phyloP scores from a whole-genome alignment of 2,888 invertebrate species.

The Lepidochitona cinerea region DNA sequence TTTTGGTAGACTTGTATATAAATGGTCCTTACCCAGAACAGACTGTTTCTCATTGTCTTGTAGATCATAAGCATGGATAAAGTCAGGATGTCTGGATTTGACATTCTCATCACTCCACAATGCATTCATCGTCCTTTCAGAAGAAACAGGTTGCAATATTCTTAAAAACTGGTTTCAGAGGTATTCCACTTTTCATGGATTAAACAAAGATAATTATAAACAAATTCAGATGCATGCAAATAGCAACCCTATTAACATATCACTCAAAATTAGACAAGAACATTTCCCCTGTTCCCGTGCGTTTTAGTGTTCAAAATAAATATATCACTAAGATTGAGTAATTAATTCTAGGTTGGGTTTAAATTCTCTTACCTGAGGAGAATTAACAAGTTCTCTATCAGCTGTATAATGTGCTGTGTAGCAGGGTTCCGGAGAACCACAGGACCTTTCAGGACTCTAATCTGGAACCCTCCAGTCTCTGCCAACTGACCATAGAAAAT shows the following conservation, averaged over 20 bases:
- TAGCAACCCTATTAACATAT: too few species aligned
- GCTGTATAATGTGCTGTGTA: slow-evolving; percentile 84
- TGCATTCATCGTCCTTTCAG: slow-evolving; percentile 83
- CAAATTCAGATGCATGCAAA: too few species aligned
- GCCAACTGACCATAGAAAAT: slow-evolving; percentile 78
- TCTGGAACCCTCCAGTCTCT: slow-evolving; percentile 87
- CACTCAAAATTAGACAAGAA: too few species aligned
- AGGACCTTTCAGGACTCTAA: slow-evolving; percentile 83
- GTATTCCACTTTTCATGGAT: too few species aligned
- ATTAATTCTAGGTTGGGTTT: background rate
- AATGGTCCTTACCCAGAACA: slow-evolving; percentile 51
- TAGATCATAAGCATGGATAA: slow-evolving; percentile 80
- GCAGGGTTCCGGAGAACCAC: slow-evolving; percentile 90
- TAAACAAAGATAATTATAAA: too few species aligned
- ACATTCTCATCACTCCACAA: slow-evolving; percentile 82
- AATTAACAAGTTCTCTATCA: slow-evolving; percentile 84
- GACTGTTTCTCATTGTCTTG: slow-evolving; percentile 81
- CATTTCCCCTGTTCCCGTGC: too few species aligned
- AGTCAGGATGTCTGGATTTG: slow-evolving; percentile 73
- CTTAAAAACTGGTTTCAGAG: too few species aligned
- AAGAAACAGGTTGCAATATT: too few species aligned
- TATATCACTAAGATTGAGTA: background rate
- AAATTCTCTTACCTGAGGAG: slow-evolving; percentile 69
- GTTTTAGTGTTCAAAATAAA: background rate
- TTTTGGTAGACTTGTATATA: too few species aligned